Evolutionary conservation across 2,113 vertebrate species (phyloP).

Genomic region (Erythrocercus mccallii): DNA sequence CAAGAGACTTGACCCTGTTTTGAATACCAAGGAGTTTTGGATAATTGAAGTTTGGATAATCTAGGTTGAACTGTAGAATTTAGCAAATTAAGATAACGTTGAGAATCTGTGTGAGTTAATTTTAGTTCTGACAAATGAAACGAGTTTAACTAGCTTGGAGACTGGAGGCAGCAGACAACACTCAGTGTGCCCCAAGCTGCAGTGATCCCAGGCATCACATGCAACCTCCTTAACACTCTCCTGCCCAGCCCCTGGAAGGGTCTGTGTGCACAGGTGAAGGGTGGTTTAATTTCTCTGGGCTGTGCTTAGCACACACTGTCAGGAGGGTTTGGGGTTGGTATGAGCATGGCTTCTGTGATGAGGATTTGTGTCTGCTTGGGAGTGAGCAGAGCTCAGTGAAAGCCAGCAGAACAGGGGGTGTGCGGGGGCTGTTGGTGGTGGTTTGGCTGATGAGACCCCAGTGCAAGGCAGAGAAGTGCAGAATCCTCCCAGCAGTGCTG

Average conservation of each 20-base stretch:
- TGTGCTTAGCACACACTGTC: neutral
- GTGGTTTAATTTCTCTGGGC: neutral
- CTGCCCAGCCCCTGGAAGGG: neutral
- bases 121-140: conserved; percentile 30
- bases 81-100: conserved; percentile 57
- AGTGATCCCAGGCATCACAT: neutral
- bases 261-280: neutral
- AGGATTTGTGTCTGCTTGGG: neutral
- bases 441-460: neutral
- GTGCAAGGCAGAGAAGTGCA: neutral
- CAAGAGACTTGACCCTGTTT: conserved; percentile 65
- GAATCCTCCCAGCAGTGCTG: neutral
- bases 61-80: conserved; percentile 55
- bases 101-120: conserved; percentile 20
- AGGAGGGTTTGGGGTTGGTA: neutral
- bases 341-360: neutral
- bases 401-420: neutral
- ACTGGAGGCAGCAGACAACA: neutral
- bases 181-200: neutral
- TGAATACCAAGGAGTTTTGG: conserved; percentile 43
- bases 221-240: neutral
- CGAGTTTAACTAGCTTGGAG: neutral
- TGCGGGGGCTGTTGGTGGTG: fast-evolving
- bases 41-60: conserved; percentile 64
- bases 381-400: neutral